phyloP scores from a whole-genome alignment of 2,888 invertebrate genomes.

The Aelia acuminata region DNA sequence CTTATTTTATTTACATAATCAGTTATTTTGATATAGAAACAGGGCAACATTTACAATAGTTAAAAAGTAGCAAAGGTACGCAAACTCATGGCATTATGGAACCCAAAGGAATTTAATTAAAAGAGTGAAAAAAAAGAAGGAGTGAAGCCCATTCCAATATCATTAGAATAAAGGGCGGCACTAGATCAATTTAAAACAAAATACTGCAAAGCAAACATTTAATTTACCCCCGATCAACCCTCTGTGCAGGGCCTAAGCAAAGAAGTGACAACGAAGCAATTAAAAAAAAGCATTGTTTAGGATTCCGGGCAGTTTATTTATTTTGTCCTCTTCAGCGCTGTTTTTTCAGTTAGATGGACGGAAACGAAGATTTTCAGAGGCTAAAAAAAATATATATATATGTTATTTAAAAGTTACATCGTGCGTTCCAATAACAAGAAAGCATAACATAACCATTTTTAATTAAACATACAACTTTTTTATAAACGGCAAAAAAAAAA shows the following conservation, averaged over 20 bases:
- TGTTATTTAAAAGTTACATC: background rate
- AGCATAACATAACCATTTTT: background rate
- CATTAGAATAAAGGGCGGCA: conserved; percentile 11
- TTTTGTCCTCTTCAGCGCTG: conserved; percentile 34
- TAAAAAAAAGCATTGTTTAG: conserved; percentile 46
- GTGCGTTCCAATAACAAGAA: background rate
- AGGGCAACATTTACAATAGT: background rate
- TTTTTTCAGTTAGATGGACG: conserved; percentile 7
- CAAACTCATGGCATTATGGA: background rate
- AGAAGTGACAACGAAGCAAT: conserved; percentile 42
- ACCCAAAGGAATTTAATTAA: conserved; percentile 24
- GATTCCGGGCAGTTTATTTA: conserved; percentile 29
- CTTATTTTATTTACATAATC: too few relatives aligned
- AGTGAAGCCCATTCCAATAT: background rate
- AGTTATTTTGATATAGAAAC: background rate
- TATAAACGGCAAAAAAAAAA: background rate
- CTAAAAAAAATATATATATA: conserved; percentile 19
- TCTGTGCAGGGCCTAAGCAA: background rate
- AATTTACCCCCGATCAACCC: conserved; percentile 37
- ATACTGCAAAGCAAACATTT: conserved; percentile 34
- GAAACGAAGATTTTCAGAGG: conserved; percentile 10
- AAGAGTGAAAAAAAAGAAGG: background rate
- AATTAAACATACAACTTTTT: background rate
- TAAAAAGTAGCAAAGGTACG: background rate
- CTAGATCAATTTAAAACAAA: conserved; percentile 32